Conservation (phyloP, 2,113 vertebrate genomes). For the Petaurus breviceps region DNA sequence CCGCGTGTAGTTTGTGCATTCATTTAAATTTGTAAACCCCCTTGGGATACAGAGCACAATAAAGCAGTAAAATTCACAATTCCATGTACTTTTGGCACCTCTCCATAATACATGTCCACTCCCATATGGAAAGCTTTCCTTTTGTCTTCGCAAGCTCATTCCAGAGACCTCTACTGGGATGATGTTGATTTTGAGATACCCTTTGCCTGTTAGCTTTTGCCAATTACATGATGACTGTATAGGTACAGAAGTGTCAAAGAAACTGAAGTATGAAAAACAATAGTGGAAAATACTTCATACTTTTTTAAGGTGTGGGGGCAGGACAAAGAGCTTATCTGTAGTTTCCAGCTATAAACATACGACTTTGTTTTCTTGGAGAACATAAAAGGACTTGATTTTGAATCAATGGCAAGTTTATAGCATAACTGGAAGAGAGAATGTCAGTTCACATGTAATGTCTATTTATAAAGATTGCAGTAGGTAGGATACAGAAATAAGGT, state of each 20-base stretch:
- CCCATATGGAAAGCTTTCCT: conserved; percentile 24
- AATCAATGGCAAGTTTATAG: background rate
- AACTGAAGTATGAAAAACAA: conserved; percentile 4
- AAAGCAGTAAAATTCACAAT: conserved; percentile 6
- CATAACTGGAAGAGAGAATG: background rate
- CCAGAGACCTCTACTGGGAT: conserved; percentile 22
- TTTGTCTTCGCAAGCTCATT: background rate
- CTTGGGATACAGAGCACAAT: conserved; percentile 29
- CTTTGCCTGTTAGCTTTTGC: conserved; percentile 12
- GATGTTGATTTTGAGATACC: conserved; percentile 36
- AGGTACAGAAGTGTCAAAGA: conserved; percentile 7
- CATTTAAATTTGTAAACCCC: conserved; percentile 43
- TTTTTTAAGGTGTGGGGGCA: background rate
- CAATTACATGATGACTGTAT: background rate
- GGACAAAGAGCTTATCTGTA: background rate
- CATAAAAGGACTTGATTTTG: background rate
- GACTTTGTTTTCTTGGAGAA: conserved; percentile 6
- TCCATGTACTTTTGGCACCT: background rate
- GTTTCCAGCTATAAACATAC: background rate
- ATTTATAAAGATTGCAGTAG: background rate
- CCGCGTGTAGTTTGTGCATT: conserved; percentile 4
- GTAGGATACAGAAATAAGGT: background rate
- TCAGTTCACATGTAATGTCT: background rate
- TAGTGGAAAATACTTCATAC: background rate
- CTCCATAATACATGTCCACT: conserved; percentile 12